These are phyloP conservation scores for Heliconius congener DNA, from an alignment of 1,140 invertebrate species.

Conservation along the genomic window DNA sequence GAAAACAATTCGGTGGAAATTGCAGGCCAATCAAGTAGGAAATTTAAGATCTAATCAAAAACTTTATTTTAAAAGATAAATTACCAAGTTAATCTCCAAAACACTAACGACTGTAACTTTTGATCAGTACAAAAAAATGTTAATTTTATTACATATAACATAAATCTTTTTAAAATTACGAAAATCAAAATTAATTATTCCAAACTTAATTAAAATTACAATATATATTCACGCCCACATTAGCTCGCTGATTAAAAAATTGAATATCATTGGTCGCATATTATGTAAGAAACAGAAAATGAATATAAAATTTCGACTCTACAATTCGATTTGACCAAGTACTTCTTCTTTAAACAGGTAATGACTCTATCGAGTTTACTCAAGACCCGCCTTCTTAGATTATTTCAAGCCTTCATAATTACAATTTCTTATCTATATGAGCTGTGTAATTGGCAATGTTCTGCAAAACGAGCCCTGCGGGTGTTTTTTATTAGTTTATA, in stretches of 20 bases:
- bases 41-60: too few relatives aligned
- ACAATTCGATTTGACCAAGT: neutral
- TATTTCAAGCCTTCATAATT: constrained; percentile 43
- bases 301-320: neutral
- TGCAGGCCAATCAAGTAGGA: too few relatives aligned
- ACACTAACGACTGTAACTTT: neutral
- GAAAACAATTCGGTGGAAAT: too few relatives aligned
- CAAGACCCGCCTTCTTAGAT: constrained; percentile 29
- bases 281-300: neutral
- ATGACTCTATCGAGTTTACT: constrained; percentile 39
- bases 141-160: neutral
- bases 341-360: constrained; percentile 14
- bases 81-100: too few relatives aligned
- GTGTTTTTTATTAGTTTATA: constrained; percentile 2
- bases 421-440: constrained; percentile 42
- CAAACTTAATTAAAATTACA: neutral
- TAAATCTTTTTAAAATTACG: neutral
- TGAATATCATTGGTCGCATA: neutral
- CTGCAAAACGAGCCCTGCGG: constrained; percentile 21
- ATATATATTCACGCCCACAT: neutral
- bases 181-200: neutral
- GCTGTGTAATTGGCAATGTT: constrained; percentile 36
- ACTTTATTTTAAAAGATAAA: too few relatives aligned
- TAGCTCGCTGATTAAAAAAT: neutral
- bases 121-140: neutral